phyloP scores from a whole-genome alignment of 64 coral and sea anemone genomes.

The Pocillopora verrucosa region DNA sequence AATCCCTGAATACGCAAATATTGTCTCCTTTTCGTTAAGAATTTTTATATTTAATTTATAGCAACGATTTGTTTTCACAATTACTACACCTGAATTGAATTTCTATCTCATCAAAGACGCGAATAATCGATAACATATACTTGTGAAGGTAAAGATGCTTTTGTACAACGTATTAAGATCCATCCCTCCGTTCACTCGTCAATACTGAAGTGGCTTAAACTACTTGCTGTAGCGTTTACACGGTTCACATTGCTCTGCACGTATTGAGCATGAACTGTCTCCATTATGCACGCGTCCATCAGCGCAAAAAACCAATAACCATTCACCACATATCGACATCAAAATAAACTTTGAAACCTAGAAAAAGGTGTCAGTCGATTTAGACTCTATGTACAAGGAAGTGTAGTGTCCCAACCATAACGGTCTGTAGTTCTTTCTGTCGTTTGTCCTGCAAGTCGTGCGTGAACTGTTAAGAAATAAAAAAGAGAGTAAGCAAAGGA shows the following conservation, averaged over 20 bases:
- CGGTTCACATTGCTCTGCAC: not conserved
- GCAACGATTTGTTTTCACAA: slow-evolving; percentile 30
- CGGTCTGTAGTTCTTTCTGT: not conserved
- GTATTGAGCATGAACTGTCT: not conserved
- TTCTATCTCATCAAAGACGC: slow-evolving; percentile 2
- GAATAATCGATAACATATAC: not conserved
- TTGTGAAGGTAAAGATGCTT: slow-evolving; percentile 14
- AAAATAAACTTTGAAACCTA: slow-evolving; percentile 31
- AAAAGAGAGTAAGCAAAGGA: not conserved
- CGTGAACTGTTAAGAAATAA: slow-evolving; percentile 9
- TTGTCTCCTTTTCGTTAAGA: slow-evolving; percentile 3
- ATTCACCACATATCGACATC: slow-evolving; percentile 24
- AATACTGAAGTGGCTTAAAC: not conserved
- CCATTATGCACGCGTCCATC: slow-evolving; percentile 16
- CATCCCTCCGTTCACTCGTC: not conserved
- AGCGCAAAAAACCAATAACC: slow-evolving; percentile 11
- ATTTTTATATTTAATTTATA: slow-evolving; percentile 13
- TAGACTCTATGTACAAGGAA: slow-evolving; percentile 42
- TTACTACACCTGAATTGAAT: slow-evolving; percentile 16
- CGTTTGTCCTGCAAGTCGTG: slow-evolving; percentile 38
- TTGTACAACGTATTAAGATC: slow-evolving; percentile 38
- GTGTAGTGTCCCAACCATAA: not conserved
- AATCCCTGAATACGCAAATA: not conserved
- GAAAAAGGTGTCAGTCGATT: slow-evolving; percentile 35
- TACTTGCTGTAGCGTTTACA: not conserved